Evolutionary conservation across 2,797 vertebrate species (phyloP).

Genomic region (Mormyrus hasselquistii): DNA sequence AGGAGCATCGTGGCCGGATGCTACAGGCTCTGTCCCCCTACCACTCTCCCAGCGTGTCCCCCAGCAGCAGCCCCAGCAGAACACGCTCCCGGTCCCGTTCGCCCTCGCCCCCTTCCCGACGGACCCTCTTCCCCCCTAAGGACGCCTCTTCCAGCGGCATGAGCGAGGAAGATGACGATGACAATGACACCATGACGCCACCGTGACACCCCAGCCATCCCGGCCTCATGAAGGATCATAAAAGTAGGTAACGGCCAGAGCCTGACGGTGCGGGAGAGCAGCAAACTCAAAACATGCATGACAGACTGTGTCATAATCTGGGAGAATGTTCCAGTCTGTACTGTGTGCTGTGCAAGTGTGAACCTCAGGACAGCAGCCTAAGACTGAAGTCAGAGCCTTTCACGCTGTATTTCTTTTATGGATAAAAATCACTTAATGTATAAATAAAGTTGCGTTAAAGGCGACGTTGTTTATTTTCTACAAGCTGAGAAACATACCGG

Average conservation of each 20-base stretch:
- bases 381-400: not conserved
- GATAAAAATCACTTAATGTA: not conserved
- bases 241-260: not conserved
- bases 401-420: not conserved
- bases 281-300: not conserved
- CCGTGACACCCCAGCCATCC: not conserved
- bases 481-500: too few relatives aligned
- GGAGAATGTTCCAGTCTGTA: not conserved
- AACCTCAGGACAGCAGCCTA: not conserved
- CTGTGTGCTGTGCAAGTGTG: not conserved
- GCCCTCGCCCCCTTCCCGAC: conserved; percentile 54
- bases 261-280: not conserved
- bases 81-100: conserved; percentile 46
- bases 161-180: conserved; percentile 20
- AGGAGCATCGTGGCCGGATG: conserved; percentile 88
- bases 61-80: conserved; percentile 54
- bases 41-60: conserved; percentile 71
- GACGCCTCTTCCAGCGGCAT: conserved; percentile 47
- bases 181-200: not conserved
- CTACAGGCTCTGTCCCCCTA: conserved; percentile 92
- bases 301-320: not conserved
- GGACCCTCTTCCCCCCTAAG: conserved; percentile 68
- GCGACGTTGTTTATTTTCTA: not conserved
- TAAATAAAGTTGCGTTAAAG: not conserved
- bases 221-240: not conserved